Base-by-base conservation (phyloP, 2,888 invertebrate species). In the Rhodophaea formosa region DNA sequence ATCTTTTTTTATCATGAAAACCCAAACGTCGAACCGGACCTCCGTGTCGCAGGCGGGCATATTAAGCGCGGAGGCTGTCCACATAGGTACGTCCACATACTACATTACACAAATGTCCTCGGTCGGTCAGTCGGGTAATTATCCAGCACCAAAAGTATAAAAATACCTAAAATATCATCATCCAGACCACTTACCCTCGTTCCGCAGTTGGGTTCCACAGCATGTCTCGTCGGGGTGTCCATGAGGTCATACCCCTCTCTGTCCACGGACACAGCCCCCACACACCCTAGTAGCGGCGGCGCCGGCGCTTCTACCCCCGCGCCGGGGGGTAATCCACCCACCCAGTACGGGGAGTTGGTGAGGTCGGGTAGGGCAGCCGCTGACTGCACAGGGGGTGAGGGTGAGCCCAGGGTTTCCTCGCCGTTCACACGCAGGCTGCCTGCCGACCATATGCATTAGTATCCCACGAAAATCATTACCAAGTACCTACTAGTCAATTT, bases 251-350 rank as follows among this genome's bases (percentile, higher is more conserved):
- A 95, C 0, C 94, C 93, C 73, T 95, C 93, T 53, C 94, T 85
- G 70, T 95, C 94, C 8, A 96, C 93, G 44, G 94, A 93, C 2
- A 97, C 92, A 59, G 95, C 95, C 53, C 95, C 94, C 90, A 97
- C 93, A 74, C 97, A 97, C n/a, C 97, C 97, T 55, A 96, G 92
- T 81, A 96, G 95, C 0, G 95, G 67, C 1, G 80, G 75, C 7
- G 72, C 60, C 77, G 74, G 55, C 12, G 52, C n/a, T 8, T 30
- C 54, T 29, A 60, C 60, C 8, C 30, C 53, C 29, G 61, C 60
- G 1, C 94, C 95, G 1, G 97, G 96, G 5, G 97, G 96, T 2
- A 96, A 92, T 0, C 98, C 98, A 1, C 97, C 98, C 70, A 97
- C 92, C 86, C 96, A 97, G 82, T 97, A 95, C 35, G 93, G 90